Evolutionary conservation across 2,888 invertebrate species (phyloP).

Genomic region (Xestia c-nigrum): DNA sequence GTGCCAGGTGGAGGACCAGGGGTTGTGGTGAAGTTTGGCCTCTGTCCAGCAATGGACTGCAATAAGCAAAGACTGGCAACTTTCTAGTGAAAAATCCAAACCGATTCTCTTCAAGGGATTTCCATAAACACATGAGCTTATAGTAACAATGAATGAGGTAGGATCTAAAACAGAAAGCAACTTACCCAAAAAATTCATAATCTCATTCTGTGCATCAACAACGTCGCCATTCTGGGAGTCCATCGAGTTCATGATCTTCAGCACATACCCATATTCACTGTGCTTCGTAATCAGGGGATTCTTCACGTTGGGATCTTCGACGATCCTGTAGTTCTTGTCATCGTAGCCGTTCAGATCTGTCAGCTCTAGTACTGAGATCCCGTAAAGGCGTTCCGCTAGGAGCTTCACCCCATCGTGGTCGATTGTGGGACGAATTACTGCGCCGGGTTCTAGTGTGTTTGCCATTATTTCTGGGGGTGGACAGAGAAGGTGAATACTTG

Average conservation of each 20-base stretch:
- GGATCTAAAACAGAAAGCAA: slow-evolving; percentile 42
- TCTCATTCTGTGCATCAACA: slow-evolving; percentile 94
- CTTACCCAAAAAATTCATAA: slow-evolving; percentile 93
- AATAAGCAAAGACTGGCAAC: neutral
- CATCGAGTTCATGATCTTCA: slow-evolving; percentile 96
- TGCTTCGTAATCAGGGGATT: slow-evolving; percentile 91
- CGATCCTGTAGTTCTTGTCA: slow-evolving; percentile 94
- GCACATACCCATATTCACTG: slow-evolving; percentile 92
- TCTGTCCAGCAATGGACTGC: neutral
- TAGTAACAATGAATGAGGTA: neutral
- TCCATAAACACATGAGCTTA: neutral
- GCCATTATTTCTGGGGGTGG: slow-evolving; percentile 70
- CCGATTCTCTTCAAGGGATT: neutral
- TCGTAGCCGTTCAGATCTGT: slow-evolving; percentile 94
- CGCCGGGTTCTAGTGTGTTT: slow-evolving; percentile 87
- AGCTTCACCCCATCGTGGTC: slow-evolving; percentile 88
- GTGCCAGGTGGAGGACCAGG: neutral
- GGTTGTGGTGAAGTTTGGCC: neutral
- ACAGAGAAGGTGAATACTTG: neutral
- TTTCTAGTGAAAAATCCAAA: neutral
- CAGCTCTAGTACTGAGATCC: slow-evolving; percentile 90
- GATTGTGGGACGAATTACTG: slow-evolving; percentile 90
- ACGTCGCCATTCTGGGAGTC: slow-evolving; percentile 93
- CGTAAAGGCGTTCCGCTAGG: slow-evolving; percentile 91
- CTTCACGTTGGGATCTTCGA: slow-evolving; percentile 90